Conservation (phyloP, 2,888 invertebrate species). For the Coelinius sp. region DNA sequence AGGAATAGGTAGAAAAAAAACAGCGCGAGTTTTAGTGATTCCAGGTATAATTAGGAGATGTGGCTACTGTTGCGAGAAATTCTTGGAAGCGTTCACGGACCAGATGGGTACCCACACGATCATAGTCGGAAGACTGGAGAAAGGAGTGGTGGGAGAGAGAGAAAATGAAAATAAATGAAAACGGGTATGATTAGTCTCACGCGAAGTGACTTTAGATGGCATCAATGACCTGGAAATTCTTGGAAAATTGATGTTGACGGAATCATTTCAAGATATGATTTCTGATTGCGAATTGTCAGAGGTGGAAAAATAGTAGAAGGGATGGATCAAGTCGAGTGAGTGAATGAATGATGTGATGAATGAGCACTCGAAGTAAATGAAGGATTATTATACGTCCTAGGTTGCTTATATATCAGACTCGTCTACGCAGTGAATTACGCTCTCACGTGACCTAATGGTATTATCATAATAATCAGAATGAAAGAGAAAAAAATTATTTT, state of each 20-base stretch:
- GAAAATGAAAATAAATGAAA: neutral
- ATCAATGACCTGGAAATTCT: constrained; percentile 6
- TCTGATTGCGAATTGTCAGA: neutral
- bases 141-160: neutral
- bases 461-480: neutral
- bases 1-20: too few species aligned
- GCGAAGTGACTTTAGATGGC: neutral
- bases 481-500: neutral
- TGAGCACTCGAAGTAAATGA: neutral
- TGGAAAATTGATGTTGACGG: neutral
- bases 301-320: neutral
- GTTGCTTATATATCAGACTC: constrained; percentile 7
- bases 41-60: constrained; percentile 59
- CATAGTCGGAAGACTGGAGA: neutral
- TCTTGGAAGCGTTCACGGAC: constrained; percentile 44
- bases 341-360: constrained; percentile 1
- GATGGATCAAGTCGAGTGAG: neutral
- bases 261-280: neutral
- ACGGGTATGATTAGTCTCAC: neutral
- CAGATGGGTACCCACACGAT: constrained; percentile 17
- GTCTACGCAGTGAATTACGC: neutral
- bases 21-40: constrained; percentile 51
- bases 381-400: constrained; percentile 9
- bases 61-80: constrained; percentile 51
- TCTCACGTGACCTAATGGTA: neutral